Evolutionary conservation across 1,140 invertebrate genomes (phyloP).

Genomic region (Andricus grossulariae): DNA sequence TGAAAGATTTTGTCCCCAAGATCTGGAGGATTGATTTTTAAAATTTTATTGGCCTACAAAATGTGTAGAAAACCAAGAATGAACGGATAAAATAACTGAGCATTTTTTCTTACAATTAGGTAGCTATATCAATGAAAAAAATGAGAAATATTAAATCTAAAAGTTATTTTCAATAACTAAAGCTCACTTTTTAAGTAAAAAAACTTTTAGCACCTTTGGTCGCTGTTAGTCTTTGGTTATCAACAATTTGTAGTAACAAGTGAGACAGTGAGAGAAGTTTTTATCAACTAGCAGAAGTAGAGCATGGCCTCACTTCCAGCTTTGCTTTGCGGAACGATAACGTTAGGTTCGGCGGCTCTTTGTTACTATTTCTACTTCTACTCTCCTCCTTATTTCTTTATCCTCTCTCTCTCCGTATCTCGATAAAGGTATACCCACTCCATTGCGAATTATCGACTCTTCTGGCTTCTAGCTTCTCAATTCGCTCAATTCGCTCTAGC

Average conservation of each 20-base stretch:
- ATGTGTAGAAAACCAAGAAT: no score
- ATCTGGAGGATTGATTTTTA: no score
- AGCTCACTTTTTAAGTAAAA: no score
- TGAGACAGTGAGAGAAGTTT: slow-evolving; percentile 14
- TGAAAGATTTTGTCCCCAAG: no score
- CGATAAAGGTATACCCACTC: background rate
- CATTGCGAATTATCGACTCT: slow-evolving; percentile 14
- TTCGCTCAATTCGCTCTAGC: background rate
- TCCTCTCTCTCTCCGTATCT: background rate
- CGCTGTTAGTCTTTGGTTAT: background rate
- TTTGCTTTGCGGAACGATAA: slow-evolving; percentile 17
- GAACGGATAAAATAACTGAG: no score
- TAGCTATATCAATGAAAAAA: no score
- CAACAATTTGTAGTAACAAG: slow-evolving; percentile 7
- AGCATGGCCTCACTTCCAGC: slow-evolving; percentile 26
- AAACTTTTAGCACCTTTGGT: no score
- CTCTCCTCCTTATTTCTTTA: background rate
- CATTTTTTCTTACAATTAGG: no score
- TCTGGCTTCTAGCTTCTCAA: background rate
- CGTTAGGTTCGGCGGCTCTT: slow-evolving; percentile 11
- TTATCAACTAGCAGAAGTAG: slow-evolving; percentile 3
- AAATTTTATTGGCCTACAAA: no score
- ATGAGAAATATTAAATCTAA: no score
- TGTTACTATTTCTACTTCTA: slow-evolving; percentile 8
- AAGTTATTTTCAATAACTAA: no score